phyloP scores from a whole-genome alignment of 2,888 invertebrate genomes.

The Achlya flavicornis region DNA sequence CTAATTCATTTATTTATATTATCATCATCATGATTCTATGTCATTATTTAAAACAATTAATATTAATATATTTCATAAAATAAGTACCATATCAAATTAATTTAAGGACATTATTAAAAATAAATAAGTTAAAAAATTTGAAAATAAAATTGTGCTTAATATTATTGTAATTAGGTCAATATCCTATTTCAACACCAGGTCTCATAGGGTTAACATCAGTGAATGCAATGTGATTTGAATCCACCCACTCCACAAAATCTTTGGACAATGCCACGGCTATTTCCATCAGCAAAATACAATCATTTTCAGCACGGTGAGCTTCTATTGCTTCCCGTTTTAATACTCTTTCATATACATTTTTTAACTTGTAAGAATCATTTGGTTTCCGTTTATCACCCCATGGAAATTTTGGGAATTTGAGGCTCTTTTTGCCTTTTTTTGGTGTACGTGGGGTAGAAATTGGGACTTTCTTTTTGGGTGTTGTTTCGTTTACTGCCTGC shows the following conservation, averaged over 20 bases:
- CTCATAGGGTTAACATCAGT: constrained; percentile 63
- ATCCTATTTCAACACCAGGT: constrained; percentile 53
- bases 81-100: too few species aligned
- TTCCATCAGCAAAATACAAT: constrained; percentile 85
- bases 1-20: too few species aligned
- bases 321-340: constrained; percentile 66
- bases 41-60: too few species aligned
- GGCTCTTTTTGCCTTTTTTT: constrained; percentile 8
- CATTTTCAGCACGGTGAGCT: constrained; percentile 87
- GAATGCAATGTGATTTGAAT: constrained; percentile 54
- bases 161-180: not conserved
- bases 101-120: too few species aligned
- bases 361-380: constrained; percentile 76
- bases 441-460: constrained; percentile 12
- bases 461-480: constrained; percentile 39
- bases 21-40: too few species aligned
- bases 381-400: constrained; percentile 49
- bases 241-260: constrained; percentile 84
- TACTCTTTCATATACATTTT: constrained; percentile 81
- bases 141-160: too few species aligned
- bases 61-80: too few species aligned
- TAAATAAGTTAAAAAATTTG: too few species aligned
- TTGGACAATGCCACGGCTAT: constrained; percentile 81
- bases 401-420: constrained; percentile 45
- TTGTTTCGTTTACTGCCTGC: constrained; percentile 57